Base-by-base conservation (phyloP, 1,140 invertebrate species). In the Drosophila albomicans region DNA sequence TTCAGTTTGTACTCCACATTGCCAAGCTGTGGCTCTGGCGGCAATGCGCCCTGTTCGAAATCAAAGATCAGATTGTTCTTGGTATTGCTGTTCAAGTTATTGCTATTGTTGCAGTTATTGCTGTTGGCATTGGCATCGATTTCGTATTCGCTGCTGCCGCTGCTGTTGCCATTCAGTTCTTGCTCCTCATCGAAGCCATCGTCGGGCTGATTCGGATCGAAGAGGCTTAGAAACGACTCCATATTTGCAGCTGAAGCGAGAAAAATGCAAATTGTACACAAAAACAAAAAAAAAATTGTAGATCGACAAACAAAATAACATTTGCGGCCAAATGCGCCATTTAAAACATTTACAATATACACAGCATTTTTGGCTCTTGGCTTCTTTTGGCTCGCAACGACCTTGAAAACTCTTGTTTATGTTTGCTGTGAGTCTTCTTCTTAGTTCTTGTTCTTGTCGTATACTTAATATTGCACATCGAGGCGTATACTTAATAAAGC, bases 1-100 rank as follows among this genome's bases (percentile, higher is more conserved):
- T 98, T 98, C 51, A 99, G 92, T 93, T 99, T 99, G 92, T 99
- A 99, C 93, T 99, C 98, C 32, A 98, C 95, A 93, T 98, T 98
- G 5, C 98, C 98, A 65, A 97, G 94, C 84, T 98, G 95, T 0
- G 97, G 97, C 92, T 99, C 98, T 0, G 98, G 98, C 0, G 98
- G 98, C 32, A 99, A 81, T 46, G 93, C 93, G 5, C 95, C 95
- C 71, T 91, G 88, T 70, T 92, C 92, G 46, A 92, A 92, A 45
- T 92, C 92, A 30, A 92, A 91, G 48, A 92, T 81, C 6, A 92
- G 76, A 63, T 93, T 93, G 68, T 93, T 91, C n/a, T 92, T 92
- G 54, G 87, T 72, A 4, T 46, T 59, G 64, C 49, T 59, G n/a
- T 75, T 74, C 46, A 81, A 87, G 51, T 25, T 41, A 20, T 87